Evolutionary conservation across 2,888 invertebrate species (phyloP).

Genomic region (Ennomos fuscantarius): DNA sequence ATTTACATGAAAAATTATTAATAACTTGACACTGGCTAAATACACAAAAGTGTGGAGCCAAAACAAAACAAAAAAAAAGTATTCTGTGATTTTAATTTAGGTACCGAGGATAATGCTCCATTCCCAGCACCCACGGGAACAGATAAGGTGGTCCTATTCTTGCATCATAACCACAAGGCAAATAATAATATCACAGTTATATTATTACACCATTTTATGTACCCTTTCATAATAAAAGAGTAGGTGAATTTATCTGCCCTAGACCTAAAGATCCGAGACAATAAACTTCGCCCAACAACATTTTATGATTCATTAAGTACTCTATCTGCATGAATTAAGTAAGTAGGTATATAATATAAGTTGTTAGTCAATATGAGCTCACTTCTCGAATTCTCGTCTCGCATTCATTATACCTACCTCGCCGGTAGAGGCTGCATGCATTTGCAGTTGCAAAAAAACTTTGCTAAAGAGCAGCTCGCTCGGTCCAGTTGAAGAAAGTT

Average conservation of each 20-base stretch:
- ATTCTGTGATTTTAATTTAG: too few relatives aligned
- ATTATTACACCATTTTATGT: constrained; percentile 1
- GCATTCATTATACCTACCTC: constrained; percentile 10
- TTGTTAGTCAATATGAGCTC: background rate
- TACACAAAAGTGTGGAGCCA: too few relatives aligned
- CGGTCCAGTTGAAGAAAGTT: constrained; percentile 11
- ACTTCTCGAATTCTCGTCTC: background rate
- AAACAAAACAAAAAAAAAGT: too few relatives aligned
- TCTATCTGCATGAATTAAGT: constrained; percentile 17
- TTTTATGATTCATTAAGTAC: constrained; percentile 16
- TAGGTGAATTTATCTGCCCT: constrained; percentile 9
- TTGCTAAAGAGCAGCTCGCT: constrained; percentile 7
- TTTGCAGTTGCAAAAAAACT: constrained; percentile 12
- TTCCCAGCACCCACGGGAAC: too few relatives aligned
- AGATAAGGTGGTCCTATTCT: too few relatives aligned
- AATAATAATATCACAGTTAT: too few relatives aligned
- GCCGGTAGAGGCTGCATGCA: constrained; percentile 16
- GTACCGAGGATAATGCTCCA: too few relatives aligned
- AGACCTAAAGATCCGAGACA: constrained; percentile 1
- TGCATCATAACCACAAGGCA: too few relatives aligned
- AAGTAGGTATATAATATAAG: constrained; percentile 4
- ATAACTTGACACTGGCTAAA: too few relatives aligned
- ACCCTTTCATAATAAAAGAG: background rate
- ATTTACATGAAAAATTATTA: too few relatives aligned
- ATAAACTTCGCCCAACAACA: constrained; percentile 17